These are phyloP conservation scores for Drosophila niveifrons DNA, from an alignment of 2,888 invertebrate species.

Conservation along the genomic window DNA sequence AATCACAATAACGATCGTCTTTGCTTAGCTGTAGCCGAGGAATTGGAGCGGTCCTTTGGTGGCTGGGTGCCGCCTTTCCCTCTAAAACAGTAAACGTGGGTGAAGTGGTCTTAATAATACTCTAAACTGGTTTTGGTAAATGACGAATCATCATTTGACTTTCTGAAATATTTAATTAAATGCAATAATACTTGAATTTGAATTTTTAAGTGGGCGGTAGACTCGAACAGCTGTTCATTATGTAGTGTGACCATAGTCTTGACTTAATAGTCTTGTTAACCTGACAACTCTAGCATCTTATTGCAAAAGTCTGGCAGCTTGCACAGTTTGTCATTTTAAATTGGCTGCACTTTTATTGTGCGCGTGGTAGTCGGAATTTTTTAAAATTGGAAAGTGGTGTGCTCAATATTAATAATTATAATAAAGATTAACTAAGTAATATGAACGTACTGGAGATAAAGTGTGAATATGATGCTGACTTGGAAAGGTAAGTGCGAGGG, in stretches of 20 bases:
- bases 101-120: not conserved
- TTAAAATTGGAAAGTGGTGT: constrained; percentile 4
- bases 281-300: not conserved
- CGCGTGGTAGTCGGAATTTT: constrained; percentile 6
- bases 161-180: constrained; percentile 1
- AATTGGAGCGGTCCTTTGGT: constrained; percentile 94
- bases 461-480: not conserved
- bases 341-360: constrained; percentile 25
- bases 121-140: constrained; percentile 56
- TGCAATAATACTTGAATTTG: constrained; percentile 1
- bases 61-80: constrained; percentile 93
- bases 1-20: constrained; percentile 93
- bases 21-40: constrained; percentile 95
- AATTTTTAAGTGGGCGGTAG: constrained; percentile 9
- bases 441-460: not conserved
- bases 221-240: not conserved
- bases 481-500: not conserved
- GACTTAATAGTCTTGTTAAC: not conserved
- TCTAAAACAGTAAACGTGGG: constrained; percentile 58
- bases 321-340: not conserved
- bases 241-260: not conserved
- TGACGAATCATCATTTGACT: constrained; percentile 35
- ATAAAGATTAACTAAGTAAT: not conserved
- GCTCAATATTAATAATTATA: not conserved
- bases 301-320: constrained; percentile 27